These are phyloP conservation scores for Otis tarda DNA, from an alignment of 2,113 vertebrate species.

Conservation along the genomic window DNA sequence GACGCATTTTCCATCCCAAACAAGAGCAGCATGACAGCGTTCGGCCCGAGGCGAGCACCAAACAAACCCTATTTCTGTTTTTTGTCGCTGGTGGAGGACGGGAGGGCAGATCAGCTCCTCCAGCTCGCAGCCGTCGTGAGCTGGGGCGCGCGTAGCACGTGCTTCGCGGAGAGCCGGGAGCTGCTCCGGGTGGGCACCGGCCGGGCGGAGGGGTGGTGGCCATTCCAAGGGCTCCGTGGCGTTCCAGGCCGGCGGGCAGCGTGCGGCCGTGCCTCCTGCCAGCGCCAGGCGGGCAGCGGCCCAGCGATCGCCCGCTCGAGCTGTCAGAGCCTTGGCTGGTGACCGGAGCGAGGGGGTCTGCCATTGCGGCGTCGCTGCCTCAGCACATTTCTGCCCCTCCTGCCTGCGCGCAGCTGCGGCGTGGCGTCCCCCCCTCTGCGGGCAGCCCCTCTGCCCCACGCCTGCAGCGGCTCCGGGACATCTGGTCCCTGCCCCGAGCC, in stretches of 20 bases:
- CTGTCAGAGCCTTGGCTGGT: not conserved
- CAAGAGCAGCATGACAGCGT: not conserved
- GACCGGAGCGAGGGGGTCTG: no score
- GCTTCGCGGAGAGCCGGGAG: not conserved
- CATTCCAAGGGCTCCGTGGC: no score
- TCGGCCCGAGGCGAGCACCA: not conserved
- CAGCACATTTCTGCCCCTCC: not conserved
- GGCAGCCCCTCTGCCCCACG: not conserved
- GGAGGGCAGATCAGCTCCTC: not conserved
- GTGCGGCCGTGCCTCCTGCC: not conserved
- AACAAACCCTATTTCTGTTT: accelerated
- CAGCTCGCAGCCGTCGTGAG: accelerated
- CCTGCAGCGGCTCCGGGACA: not conserved
- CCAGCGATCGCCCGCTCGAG: not conserved
- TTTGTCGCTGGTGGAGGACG: accelerated
- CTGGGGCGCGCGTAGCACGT: accelerated
- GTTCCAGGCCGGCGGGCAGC: not conserved
- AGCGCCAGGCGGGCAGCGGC: not conserved
- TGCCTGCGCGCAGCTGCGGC: not conserved
- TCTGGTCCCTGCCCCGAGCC: not conserved
- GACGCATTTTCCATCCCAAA: not conserved
- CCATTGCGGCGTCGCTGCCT: not conserved
- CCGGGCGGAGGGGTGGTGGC: accelerated
- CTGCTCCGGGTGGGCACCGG: accelerated
- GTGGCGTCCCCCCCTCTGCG: accelerated